These are phyloP conservation scores for Hippoglossus hippoglossus DNA, from an alignment of 2,797 vertebrate species.

Conservation along the genomic window DNA sequence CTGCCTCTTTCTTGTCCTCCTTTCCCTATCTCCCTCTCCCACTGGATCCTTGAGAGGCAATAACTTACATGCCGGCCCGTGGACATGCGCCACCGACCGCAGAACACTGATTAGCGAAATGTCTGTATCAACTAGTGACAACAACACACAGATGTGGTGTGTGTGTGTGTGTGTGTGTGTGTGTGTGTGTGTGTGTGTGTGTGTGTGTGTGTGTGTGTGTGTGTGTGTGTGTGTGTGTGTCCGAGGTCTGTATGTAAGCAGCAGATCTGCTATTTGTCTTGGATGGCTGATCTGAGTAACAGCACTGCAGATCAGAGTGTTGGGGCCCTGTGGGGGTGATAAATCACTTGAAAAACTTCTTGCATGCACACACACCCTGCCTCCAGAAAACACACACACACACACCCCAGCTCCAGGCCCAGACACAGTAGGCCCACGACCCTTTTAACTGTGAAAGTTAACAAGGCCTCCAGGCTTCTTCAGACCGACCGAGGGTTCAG, in stretches of 20 bases:
- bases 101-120: slow-evolving; percentile 60
- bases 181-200: too few relatives aligned
- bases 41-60: slow-evolving; percentile 36
- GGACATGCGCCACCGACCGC: slow-evolving; percentile 53
- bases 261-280: slow-evolving; percentile 72
- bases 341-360: slow-evolving; percentile 62
- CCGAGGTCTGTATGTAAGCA: slow-evolving; percentile 48
- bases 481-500: slow-evolving; percentile 21
- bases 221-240: slow-evolving; percentile 41
- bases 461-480: slow-evolving; percentile 61
- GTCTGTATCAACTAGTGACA: slow-evolving; percentile 53
- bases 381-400: slow-evolving; percentile 48
- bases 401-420: slow-evolving; percentile 43
- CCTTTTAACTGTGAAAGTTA: slow-evolving; percentile 48
- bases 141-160: slow-evolving; percentile 34
- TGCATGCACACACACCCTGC: slow-evolving; percentile 46
- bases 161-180: background rate
- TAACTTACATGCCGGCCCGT: slow-evolving; percentile 37
- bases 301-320: slow-evolving; percentile 61
- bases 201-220: slow-evolving; percentile 2
- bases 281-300: slow-evolving; percentile 75
- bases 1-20: slow-evolving; percentile 1
- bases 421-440: slow-evolving; percentile 26
- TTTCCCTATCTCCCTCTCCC: slow-evolving; percentile 21
- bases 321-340: slow-evolving; percentile 60